phyloP scores from a whole-genome alignment of 2,113 vertebrate species.

The Porphyrio hochstetteri region DNA sequence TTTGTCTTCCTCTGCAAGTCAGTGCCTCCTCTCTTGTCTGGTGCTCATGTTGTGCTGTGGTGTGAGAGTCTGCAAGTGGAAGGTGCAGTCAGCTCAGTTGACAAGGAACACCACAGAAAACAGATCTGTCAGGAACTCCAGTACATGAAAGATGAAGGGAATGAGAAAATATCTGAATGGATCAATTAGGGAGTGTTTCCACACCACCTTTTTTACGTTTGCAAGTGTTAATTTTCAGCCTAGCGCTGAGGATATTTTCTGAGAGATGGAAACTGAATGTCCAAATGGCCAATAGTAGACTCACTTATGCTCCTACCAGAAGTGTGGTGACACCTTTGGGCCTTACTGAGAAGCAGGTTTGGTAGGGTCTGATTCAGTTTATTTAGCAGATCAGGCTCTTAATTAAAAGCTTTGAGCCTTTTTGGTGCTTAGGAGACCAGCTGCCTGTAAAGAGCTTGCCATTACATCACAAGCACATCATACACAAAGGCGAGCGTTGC shows the following conservation, averaged over 20 bases:
- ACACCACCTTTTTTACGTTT: background rate
- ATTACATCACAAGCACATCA: background rate
- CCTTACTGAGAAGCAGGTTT: background rate
- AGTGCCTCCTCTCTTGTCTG: background rate
- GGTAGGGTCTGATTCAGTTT: background rate
- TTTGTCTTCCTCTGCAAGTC: background rate
- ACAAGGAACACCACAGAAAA: background rate
- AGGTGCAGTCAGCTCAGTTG: background rate
- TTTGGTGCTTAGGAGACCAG: background rate
- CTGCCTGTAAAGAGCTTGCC: background rate
- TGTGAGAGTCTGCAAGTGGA: background rate
- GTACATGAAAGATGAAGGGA: background rate
- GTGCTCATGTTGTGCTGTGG: background rate
- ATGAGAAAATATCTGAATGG: background rate
- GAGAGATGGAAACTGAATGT: background rate
- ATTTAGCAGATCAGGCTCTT: background rate
- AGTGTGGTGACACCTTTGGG: background rate
- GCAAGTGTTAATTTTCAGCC: background rate
- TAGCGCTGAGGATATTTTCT: background rate
- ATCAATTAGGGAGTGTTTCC: background rate
- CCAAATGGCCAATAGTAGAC: background rate
- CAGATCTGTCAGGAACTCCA: background rate
- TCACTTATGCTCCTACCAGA: background rate
- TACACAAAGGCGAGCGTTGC: background rate
- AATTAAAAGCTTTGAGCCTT: conserved; percentile 11